Percentiles rank a stretch among this genome's conserved stretches.
These are phyloP conservation scores for Lasioglossum albipes DNA, from an alignment of 1,140 invertebrate species.

Conservation along the genomic window DNA sequence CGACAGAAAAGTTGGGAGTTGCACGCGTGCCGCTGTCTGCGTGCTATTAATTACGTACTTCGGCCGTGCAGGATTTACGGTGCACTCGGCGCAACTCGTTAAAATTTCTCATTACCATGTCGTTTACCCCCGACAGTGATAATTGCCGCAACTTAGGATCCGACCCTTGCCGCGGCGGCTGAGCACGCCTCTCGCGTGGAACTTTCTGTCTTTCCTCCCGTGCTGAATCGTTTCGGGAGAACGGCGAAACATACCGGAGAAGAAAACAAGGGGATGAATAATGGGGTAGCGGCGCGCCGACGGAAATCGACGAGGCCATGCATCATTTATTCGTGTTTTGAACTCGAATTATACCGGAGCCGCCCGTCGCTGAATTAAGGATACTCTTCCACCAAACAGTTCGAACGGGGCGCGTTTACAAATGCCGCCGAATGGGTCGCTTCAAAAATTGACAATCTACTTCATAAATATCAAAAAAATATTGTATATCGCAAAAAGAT, in stretches of 20 bases:
- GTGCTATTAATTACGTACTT: slow-evolving; percentile 44
- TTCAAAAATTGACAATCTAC: too few relatives aligned
- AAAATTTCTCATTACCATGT: slow-evolving; percentile 51
- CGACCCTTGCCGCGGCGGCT: slow-evolving; percentile 5
- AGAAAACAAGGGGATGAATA: not conserved
- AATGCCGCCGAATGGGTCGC: too few relatives aligned
- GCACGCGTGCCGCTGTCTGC: slow-evolving; percentile 3
- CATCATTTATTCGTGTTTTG: too few relatives aligned
- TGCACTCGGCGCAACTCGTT: slow-evolving; percentile 37
- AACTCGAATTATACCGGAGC: too few relatives aligned
- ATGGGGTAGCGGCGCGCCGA: not conserved
- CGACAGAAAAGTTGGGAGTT: not conserved
- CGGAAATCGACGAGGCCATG: not conserved
- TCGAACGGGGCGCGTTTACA: too few relatives aligned
- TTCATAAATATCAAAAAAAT: too few relatives aligned
- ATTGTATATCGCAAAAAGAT: too few relatives aligned
- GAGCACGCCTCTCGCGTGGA: not conserved
- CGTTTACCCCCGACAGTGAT: slow-evolving; percentile 33
- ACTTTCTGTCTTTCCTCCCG: slow-evolving; percentile 13
- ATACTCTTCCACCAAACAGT: too few relatives aligned
- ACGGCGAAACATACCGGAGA: not conserved
- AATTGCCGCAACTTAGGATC: slow-evolving; percentile 32
- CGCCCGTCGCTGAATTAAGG: too few relatives aligned
- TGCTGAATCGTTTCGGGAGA: not conserved
- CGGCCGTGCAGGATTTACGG: slow-evolving; percentile 21